Evolutionary conservation across 1,140 invertebrate species (phyloP).

Genomic region (Hyles vespertilio): DNA sequence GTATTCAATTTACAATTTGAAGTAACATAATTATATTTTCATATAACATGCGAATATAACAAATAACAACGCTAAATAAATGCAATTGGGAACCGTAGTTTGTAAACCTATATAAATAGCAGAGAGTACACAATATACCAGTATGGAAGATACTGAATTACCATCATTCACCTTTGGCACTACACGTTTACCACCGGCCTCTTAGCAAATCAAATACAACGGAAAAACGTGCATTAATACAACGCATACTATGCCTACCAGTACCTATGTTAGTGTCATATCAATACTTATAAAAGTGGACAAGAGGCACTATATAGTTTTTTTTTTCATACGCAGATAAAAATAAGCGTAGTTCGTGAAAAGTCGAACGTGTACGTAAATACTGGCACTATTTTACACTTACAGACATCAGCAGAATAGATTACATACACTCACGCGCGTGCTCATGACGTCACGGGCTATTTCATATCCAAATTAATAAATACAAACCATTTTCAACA

Average conservation of each 20-base stretch:
- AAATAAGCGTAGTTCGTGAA: conserved; percentile 69
- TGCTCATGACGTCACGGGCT: no score
- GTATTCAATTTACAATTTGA: no score
- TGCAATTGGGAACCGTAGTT: not conserved
- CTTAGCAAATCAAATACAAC: conserved; percentile 21
- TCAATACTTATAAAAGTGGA: conserved; percentile 75
- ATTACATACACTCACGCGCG: conserved; percentile 14
- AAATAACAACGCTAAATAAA: no score
- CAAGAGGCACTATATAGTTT: conserved; percentile 76
- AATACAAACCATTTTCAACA: no score
- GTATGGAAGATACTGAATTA: conserved; percentile 1
- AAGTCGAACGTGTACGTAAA: conserved; percentile 55
- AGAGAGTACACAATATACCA: not conserved
- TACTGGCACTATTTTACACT: conserved; percentile 48
- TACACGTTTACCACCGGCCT: conserved; percentile 44
- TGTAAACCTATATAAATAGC: not conserved
- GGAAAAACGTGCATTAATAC: conserved; percentile 51
- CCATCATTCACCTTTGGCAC: conserved; percentile 49
- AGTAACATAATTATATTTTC: no score
- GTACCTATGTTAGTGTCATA: conserved; percentile 62
- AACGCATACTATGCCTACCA: conserved; percentile 61
- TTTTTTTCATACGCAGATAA: conserved; percentile 55
- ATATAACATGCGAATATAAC: no score
- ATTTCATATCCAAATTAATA: no score
- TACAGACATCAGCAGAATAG: conserved; percentile 49